These are phyloP conservation scores for Ormyrus thymus DNA, from an alignment of 2,888 invertebrate species.

Conservation along the genomic window DNA sequence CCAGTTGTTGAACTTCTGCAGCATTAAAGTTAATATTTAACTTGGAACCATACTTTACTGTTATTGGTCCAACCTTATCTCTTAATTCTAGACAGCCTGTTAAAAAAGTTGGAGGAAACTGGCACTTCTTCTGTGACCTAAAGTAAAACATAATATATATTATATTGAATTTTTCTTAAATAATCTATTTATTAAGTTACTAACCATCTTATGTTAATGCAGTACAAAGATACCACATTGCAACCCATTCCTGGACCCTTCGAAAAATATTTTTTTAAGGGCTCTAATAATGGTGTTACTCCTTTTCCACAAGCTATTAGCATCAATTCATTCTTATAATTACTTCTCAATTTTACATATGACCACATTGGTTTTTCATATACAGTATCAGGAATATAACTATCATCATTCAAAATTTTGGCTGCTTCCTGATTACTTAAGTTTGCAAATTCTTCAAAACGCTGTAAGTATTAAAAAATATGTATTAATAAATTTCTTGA, in stretches of 20 bases:
- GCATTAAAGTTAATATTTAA: conserved; percentile 47
- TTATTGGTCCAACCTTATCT: conserved; percentile 55
- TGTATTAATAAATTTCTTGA: not conserved
- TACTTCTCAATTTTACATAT: conserved; percentile 49
- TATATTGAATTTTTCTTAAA: conserved; percentile 1
- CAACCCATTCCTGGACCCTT: conserved; percentile 42
- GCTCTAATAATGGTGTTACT: conserved; percentile 23
- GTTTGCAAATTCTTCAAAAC: conserved; percentile 46
- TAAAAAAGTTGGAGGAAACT: conserved; percentile 31
- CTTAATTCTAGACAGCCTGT: conserved; percentile 37
- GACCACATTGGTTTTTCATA: conserved; percentile 52
- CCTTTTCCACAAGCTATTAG: conserved; percentile 47
- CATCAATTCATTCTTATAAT: conserved; percentile 53
- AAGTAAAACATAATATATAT: not conserved
- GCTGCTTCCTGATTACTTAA: not conserved
- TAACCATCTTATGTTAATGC: conserved; percentile 46
- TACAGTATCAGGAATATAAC: conserved; percentile 9
- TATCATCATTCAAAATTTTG: conserved; percentile 2
- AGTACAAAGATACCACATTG: conserved; percentile 50
- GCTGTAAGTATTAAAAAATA: conserved; percentile 27
- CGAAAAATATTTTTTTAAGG: conserved; percentile 35
- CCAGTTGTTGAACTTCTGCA: conserved; percentile 38
- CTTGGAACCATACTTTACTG: conserved; percentile 47
- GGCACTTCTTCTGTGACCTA: conserved; percentile 47
- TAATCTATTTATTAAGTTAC: not conserved